Percentiles rank a stretch among this genome's conserved stretches.
Conservation (phyloP, 2,888 invertebrate genomes). For the Dicyrtomina minuta region DNA sequence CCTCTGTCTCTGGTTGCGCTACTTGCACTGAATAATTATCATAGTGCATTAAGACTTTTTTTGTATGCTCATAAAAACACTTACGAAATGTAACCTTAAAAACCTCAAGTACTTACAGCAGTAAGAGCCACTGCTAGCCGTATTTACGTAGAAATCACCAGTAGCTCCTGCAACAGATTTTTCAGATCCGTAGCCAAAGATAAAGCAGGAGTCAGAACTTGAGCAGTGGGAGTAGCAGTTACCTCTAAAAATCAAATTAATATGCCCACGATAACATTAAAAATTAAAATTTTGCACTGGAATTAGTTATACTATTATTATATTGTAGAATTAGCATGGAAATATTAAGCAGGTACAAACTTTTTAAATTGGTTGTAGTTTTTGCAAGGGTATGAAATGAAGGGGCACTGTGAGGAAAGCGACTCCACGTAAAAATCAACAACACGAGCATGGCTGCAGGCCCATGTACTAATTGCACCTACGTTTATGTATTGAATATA, state of each 20-base stretch:
- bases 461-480: constrained; percentile 42
- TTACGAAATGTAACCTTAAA: background rate
- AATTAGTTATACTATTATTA: no score
- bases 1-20: constrained; percentile 38
- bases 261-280: no score
- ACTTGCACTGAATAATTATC: constrained; percentile 44
- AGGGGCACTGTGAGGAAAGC: constrained; percentile 55
- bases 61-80: background rate
- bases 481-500: background rate
- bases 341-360: constrained; percentile 41
- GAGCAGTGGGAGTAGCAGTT: constrained; percentile 44
- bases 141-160: constrained; percentile 45
- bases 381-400: constrained; percentile 55
- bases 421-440: constrained; percentile 52
- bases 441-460: constrained; percentile 52
- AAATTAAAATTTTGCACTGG: no score
- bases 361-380: constrained; percentile 55
- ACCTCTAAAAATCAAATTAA: no score
- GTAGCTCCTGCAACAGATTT: constrained; percentile 6
- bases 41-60: background rate
- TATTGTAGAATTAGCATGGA: no score
- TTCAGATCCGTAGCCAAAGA: constrained; percentile 47
- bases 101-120: no score
- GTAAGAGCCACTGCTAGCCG: constrained; percentile 36
- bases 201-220: constrained; percentile 37